phyloP scores from a whole-genome alignment of 1,140 invertebrate genomes.

The Radopholus similis region DNA sequence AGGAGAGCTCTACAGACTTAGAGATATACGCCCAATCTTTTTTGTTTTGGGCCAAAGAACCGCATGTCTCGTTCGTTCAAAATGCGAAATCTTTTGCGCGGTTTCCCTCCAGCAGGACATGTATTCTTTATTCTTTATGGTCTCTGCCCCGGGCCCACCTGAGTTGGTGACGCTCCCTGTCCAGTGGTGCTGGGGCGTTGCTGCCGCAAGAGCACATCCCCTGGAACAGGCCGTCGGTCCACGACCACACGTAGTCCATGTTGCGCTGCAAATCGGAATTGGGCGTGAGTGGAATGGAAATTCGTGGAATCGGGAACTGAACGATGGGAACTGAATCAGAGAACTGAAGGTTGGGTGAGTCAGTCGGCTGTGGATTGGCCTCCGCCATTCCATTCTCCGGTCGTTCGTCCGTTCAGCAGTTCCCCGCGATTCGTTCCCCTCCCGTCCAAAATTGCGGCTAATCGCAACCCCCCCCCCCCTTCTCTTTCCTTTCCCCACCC shows the following conservation, averaged over 20 bases:
- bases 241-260: constrained; percentile 37
- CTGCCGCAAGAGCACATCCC: constrained; percentile 37
- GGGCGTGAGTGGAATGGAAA: neutral
- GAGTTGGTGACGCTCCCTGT: too few relatives aligned
- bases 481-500: neutral
- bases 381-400: neutral
- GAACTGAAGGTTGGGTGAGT: neutral
- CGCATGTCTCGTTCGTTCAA: neutral
- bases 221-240: constrained; percentile 30
- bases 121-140: neutral
- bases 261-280: neutral
- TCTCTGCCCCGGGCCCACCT: too few relatives aligned
- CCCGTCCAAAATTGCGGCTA: too few relatives aligned
- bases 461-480: neutral
- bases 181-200: neutral
- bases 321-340: neutral
- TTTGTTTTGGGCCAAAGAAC: neutral
- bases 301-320: neutral
- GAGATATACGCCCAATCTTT: neutral
- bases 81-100: neutral
- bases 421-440: neutral
- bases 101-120: neutral
- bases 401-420: neutral
- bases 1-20: too few relatives aligned
- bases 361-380: neutral